Evolutionary conservation across 2,113 vertebrate genomes (phyloP).

Genomic region (Prinia subflava): DNA sequence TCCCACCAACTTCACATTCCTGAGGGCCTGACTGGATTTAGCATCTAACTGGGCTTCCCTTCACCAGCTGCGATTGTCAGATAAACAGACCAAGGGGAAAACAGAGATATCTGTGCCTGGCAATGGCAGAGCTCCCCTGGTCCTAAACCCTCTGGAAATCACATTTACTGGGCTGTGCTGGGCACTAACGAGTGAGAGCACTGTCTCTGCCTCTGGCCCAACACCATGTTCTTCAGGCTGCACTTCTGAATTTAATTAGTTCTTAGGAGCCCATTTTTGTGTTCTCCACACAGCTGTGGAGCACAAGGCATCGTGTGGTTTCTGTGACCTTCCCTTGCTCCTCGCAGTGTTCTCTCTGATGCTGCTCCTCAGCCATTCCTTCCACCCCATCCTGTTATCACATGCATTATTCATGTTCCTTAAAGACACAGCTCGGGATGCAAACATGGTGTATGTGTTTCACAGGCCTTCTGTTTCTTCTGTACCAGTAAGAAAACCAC

Average conservation of each 20-base stretch:
- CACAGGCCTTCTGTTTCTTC: neutral
- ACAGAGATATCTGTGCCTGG: neutral
- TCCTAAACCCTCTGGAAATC: neutral
- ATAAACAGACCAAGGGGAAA: neutral
- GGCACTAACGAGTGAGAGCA: neutral
- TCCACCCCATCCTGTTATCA: neutral
- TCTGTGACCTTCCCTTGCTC: conserved; percentile 22
- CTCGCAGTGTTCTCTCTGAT: neutral
- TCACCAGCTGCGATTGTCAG: neutral
- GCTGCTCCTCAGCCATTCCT: neutral
- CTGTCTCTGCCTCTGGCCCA: neutral
- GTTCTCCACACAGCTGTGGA: conserved; percentile 7
- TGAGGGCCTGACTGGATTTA: neutral
- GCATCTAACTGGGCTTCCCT: neutral
- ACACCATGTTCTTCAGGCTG: neutral
- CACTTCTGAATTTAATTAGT: conserved; percentile 31
- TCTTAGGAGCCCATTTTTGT: neutral
- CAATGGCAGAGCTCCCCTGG: neutral
- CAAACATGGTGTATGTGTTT: neutral
- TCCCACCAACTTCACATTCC: neutral
- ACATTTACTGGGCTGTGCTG: neutral
- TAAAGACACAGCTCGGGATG: neutral
- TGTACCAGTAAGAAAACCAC: neutral
- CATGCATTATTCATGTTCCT: accelerated
- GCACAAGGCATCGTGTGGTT: neutral